These are phyloP conservation scores for Lasiurus cinereus DNA, from an alignment of 2,113 vertebrate species.

Conservation along the genomic window DNA sequence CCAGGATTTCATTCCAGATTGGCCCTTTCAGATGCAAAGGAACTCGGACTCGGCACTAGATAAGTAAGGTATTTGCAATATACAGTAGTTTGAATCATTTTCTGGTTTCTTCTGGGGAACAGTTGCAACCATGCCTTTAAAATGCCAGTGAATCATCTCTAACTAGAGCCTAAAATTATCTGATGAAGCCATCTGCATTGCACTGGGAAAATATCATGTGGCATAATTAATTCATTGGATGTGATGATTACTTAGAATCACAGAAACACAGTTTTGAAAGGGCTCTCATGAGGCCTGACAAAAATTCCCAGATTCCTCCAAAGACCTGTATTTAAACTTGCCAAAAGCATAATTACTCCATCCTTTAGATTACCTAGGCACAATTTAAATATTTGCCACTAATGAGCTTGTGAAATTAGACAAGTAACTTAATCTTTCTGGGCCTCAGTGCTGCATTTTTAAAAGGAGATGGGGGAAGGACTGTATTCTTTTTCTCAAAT, in stretches of 20 bases:
- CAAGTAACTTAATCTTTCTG: neutral
- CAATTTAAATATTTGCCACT: conserved; percentile 54
- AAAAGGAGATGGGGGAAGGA: neutral
- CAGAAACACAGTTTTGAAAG: conserved; percentile 48
- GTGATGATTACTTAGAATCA: conserved; percentile 62
- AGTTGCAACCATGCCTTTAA: conserved; percentile 63
- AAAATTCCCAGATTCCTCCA: conserved; percentile 53
- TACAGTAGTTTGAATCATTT: conserved; percentile 21
- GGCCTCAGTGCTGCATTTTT: conserved; percentile 19
- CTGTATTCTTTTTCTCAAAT: neutral
- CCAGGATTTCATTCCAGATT: neutral
- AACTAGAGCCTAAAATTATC: conserved; percentile 74
- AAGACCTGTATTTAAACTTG: conserved; percentile 59
- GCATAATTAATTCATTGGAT: conserved; percentile 75
- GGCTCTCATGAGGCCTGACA: neutral
- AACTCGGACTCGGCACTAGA: neutral
- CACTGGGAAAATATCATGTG: conserved; percentile 69
- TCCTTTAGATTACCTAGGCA: conserved; percentile 50
- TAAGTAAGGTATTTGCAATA: conserved; percentile 8
- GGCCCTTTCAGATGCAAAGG: neutral
- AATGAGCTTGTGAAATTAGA: conserved; percentile 43
- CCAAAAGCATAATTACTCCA: conserved; percentile 39
- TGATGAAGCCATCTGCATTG: conserved; percentile 75
- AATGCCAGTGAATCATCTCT: conserved; percentile 76
- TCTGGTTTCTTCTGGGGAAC: conserved; percentile 50